Percentiles rank a stretch among this genome's conserved stretches.
Conservation (phyloP, 2,113 vertebrate genomes). For the Machaerirhynchus nigripectus region DNA sequence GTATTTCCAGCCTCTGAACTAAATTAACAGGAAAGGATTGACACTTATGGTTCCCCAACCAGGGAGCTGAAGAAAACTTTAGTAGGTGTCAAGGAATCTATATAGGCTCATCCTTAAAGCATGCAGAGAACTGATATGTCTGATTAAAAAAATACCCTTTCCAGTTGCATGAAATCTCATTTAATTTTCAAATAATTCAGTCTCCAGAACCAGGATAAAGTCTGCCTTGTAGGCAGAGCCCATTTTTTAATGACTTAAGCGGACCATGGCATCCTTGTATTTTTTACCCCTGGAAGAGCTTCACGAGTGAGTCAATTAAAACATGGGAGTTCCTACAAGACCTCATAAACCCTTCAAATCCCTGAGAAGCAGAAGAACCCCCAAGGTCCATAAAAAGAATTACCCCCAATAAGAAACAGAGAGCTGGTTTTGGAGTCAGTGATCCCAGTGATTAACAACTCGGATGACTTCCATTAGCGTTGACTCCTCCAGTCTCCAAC, state of each 20-base stretch:
- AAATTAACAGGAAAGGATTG: constrained; percentile 39
- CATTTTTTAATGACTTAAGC: not conserved
- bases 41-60: not conserved
- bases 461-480: not conserved
- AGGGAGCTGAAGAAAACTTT: not conserved
- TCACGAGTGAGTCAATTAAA: not conserved
- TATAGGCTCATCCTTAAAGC: not conserved
- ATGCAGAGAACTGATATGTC: not conserved
- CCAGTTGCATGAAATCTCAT: not conserved
- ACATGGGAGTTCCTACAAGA: not conserved
- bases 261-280: not conserved
- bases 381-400: not conserved
- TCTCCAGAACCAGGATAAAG: not conserved
- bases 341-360: not conserved
- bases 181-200: not conserved
- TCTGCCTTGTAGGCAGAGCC: not conserved
- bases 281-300: not conserved
- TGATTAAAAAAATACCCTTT: not conserved
- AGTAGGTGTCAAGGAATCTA: not conserved
- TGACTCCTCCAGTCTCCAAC: constrained; percentile 3
- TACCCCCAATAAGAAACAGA: not conserved
- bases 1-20: constrained; percentile 1
- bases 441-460: constrained; percentile 20
- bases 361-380: not conserved
- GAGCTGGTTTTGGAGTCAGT: not conserved